A percentile compares a stretch with the other conserved stretches of the same genome.
Conservation (phyloP, 2,797 vertebrate species). For the Pseudocheirus occidentalis region DNA sequence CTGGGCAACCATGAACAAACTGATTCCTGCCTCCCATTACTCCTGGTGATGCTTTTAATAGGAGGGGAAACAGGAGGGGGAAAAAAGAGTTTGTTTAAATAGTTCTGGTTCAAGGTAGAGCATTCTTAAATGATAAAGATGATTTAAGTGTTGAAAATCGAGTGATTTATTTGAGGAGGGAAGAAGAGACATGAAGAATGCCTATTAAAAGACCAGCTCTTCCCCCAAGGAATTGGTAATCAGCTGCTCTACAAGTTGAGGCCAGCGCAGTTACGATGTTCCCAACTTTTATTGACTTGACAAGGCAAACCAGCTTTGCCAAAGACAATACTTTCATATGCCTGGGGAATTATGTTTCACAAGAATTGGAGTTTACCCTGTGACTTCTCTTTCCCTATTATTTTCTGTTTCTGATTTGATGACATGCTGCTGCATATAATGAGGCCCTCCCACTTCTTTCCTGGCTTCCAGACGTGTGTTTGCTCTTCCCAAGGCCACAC, state of each 20-base stretch:
- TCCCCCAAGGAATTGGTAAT: not conserved
- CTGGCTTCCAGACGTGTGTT: constrained; percentile 3
- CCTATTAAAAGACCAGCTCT: constrained; percentile 45
- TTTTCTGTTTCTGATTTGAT: constrained; percentile 20
- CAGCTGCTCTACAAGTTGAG: not conserved
- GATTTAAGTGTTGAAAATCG: constrained; percentile 42
- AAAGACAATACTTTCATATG: constrained; percentile 1
- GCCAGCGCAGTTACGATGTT: constrained; percentile 56
- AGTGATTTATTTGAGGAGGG: constrained; percentile 48
- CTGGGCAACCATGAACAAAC: not conserved
- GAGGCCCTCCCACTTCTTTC: not conserved
- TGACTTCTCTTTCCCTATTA: not conserved
- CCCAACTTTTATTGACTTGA: constrained; percentile 48
- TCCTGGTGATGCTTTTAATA: not conserved
- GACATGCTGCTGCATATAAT: not conserved
- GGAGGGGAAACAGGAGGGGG: not conserved
- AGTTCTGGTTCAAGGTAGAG: constrained; percentile 38
- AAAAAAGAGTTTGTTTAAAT: constrained; percentile 14
- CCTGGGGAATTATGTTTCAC: not conserved
- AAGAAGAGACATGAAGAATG: constrained; percentile 42
- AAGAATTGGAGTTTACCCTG: not conserved
- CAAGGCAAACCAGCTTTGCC: constrained; percentile 38
- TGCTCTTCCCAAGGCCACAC: not conserved
- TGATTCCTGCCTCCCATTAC: not conserved
- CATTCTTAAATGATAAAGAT: constrained; percentile 56